Base-by-base conservation (phyloP, 2,797 vertebrate genomes). In the Sebastes steindachneri region DNA sequence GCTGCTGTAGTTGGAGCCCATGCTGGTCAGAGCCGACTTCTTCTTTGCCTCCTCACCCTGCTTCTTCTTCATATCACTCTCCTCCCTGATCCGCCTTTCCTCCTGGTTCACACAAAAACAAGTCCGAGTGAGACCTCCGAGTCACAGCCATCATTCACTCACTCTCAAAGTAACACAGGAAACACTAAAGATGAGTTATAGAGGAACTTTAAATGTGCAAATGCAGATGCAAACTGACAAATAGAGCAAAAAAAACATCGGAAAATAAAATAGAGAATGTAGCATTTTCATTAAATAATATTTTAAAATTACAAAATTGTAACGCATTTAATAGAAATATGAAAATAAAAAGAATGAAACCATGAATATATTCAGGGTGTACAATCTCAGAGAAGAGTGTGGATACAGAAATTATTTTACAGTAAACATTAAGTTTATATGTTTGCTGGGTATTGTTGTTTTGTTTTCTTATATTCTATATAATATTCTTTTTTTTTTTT, bases 1-100 rank as follows among this genome's bases (percentile, higher is more conserved):
- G 91, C 98, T 99, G 96, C 98, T 98, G 94, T 99, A 99, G 83
- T 86, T 96, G 86, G 97, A 98, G 37, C 98, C 98, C 97, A 99
- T 99, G 96, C 92, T 99, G 75, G 97, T 95, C 84, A 99, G 95
- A 68, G 97, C 98, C 21, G 98, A 99, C 96, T 99, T 99, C 96
- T 99, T 99, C 95, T 99, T 99, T 15, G 97, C 77, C 1, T 99
- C 99, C 0, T 99, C 98, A 57, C 97, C 98, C 7, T 96, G 96
- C 86, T 94, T 97, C 94, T 97, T 97, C 95, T 97, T 25, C 4
- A 96, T 63, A 92, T 99, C 98, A 11, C 93, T 78, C 91, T 99
- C 99, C 96, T 99, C 97, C 94, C 93, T 96, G 73, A 94, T 94
- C 91, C 96, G 96, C 89, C 98, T 98, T 92, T 99, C 98, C 86